Evolutionary conservation across 2,797 vertebrate genomes (phyloP).

Genomic region (Triplophysa bombifrons): DNA sequence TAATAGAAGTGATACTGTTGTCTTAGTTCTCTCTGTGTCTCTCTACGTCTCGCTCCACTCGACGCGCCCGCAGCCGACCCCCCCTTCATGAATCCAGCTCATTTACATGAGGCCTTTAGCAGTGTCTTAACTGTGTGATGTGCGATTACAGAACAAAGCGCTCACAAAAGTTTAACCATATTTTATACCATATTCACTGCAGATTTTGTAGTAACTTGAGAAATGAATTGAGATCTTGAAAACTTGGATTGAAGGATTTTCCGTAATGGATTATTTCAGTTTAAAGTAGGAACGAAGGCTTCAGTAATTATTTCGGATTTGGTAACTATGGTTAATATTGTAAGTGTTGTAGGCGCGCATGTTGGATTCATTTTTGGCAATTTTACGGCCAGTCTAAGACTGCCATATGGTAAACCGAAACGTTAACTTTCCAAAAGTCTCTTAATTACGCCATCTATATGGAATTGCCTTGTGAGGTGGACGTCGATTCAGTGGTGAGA

Average conservation of each 20-base stretch:
- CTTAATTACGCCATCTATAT: neutral
- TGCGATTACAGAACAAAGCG: neutral
- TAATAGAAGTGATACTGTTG: slow-evolving; percentile 81
- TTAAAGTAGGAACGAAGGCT: neutral
- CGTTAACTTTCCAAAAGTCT: neutral
- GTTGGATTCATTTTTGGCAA: slow-evolving; percentile 77
- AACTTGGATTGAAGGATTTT: neutral
- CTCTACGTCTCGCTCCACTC: slow-evolving; percentile 6
- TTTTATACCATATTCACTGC: neutral
- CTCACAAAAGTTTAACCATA: neutral
- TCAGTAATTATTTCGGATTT: neutral
- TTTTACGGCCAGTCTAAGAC: slow-evolving; percentile 61
- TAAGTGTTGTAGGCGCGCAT: slow-evolving; percentile 17
- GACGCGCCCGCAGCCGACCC: slow-evolving; percentile 1
- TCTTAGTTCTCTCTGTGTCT: slow-evolving; percentile 70
- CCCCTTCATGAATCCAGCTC: slow-evolving; percentile 62
- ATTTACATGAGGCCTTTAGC: slow-evolving; percentile 80
- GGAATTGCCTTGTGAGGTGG: neutral
- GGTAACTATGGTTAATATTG: neutral
- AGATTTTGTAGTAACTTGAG: neutral
- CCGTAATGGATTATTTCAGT: neutral
- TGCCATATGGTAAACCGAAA: slow-evolving; percentile 65
- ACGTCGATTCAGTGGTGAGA: neutral
- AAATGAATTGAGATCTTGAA: neutral
- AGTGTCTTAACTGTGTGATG: slow-evolving; percentile 44